Evolutionary conservation across 1,140 invertebrate species (phyloP).

Genomic region (Macrosteles quadrilineatus): DNA sequence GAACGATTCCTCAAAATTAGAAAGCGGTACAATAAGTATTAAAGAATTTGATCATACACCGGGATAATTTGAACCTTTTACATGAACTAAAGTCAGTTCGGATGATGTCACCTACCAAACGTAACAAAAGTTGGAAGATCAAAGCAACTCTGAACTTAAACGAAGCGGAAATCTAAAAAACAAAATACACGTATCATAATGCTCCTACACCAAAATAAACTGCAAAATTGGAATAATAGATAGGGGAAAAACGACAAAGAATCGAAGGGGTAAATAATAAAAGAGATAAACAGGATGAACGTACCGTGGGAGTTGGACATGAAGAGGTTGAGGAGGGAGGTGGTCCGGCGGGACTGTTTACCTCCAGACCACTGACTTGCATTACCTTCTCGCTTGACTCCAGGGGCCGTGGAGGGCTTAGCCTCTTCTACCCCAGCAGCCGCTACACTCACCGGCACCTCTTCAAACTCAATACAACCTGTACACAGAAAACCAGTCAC

Average conservation of each 20-base stretch:
- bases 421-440: neutral
- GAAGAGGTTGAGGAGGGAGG: conserved; percentile 91
- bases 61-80: too few species aligned
- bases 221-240: neutral
- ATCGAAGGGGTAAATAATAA: neutral
- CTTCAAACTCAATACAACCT: conserved; percentile 60
- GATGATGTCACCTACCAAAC: too few species aligned
- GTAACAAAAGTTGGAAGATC: too few species aligned
- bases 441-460: conserved; percentile 42
- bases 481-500: conserved; percentile 37
- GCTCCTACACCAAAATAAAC: neutral
- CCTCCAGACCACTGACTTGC: conserved; percentile 49
- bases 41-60: too few species aligned
- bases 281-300: conserved; percentile 42
- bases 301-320: conserved; percentile 91
- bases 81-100: too few species aligned
- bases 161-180: too few species aligned
- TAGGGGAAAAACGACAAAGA: conserved; percentile 8
- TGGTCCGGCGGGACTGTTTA: conserved; percentile 87
- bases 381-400: conserved; percentile 58
- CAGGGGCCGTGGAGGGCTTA: neutral
- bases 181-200: too few species aligned
- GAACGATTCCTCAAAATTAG: too few species aligned
- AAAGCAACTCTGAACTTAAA: too few species aligned
- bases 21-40: too few species aligned